Percentiles rank a stretch among this genome's conserved stretches.
Conservation (phyloP, 2,113 vertebrate species). For the Brachyhypopomus occidentalis region DNA sequence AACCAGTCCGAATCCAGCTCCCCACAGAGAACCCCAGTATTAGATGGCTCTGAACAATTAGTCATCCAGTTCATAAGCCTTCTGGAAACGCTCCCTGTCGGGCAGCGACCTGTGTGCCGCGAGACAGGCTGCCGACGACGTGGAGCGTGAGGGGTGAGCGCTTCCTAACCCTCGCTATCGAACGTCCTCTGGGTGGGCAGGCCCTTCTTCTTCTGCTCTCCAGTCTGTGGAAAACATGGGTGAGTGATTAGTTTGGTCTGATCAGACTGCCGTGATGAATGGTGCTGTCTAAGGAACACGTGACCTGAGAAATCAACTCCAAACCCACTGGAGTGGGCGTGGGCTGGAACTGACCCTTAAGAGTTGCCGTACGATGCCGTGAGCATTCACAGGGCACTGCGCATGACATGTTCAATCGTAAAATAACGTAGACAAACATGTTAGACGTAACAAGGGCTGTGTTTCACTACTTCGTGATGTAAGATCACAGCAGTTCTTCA, state of each 20-base stretch:
- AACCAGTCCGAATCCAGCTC: too few species aligned
- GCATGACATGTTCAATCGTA: background rate
- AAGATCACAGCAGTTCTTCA: background rate
- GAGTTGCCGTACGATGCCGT: background rate
- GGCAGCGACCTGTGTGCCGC: too few species aligned
- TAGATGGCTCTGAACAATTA: too few species aligned
- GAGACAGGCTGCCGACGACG: background rate
- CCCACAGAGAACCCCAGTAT: too few species aligned
- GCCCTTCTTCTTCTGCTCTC: conserved; percentile 80
- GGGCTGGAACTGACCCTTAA: too few species aligned
- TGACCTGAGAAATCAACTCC: background rate
- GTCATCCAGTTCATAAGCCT: too few species aligned
- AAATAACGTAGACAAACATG: background rate
- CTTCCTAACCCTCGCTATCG: conserved; percentile 92
- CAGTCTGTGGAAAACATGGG: conserved; percentile 62
- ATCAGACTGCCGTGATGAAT: background rate
- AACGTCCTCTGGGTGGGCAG: conserved; percentile 86
- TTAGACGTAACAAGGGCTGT: background rate
- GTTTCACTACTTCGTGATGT: background rate
- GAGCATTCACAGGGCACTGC: background rate
- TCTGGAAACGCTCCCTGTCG: too few species aligned
- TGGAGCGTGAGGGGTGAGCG: background rate
- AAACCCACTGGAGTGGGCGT: too few species aligned
- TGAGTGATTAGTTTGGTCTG: background rate
- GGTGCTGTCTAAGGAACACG: background rate